Conservation (phyloP, 2,797 vertebrate species). For the Pyrocephalus nanus region DNA sequence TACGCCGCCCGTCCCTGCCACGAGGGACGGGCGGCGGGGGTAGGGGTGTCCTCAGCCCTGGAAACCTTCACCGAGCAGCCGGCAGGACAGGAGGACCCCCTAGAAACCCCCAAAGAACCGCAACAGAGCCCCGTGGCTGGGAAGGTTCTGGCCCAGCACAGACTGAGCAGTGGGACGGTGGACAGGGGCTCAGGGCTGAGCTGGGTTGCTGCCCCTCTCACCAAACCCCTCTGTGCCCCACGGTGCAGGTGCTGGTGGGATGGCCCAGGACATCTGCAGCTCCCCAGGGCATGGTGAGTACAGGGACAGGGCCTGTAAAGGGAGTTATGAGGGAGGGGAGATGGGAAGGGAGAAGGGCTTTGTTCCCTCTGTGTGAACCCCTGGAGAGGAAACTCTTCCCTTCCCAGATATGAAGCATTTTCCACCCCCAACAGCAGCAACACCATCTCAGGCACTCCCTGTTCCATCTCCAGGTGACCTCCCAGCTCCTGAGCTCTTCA, state of each 20-base stretch:
- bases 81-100: too few relatives aligned
- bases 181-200: too few relatives aligned
- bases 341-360: not conserved
- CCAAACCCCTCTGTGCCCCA: not conserved
- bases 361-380: not conserved
- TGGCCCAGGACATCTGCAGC: not conserved
- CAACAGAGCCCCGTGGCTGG: rapidly evolving
- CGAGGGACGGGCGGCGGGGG: too few relatives aligned
- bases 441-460: not conserved
- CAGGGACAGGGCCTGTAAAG: too few relatives aligned
- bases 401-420: not conserved
- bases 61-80: too few relatives aligned
- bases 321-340: not conserved
- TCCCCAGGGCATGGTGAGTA: not conserved
- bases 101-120: too few relatives aligned
- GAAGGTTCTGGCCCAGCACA: not conserved
- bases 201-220: too few relatives aligned
- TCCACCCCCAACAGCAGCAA: not conserved
- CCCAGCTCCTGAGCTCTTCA: not conserved
- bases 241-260: not conserved
- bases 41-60: too few relatives aligned
- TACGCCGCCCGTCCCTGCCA: too few relatives aligned
- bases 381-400: too few relatives aligned
- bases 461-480: not conserved
- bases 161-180: too few relatives aligned